Conservation (phyloP, 2,888 invertebrate genomes). For the Drosophila demipolita region DNA sequence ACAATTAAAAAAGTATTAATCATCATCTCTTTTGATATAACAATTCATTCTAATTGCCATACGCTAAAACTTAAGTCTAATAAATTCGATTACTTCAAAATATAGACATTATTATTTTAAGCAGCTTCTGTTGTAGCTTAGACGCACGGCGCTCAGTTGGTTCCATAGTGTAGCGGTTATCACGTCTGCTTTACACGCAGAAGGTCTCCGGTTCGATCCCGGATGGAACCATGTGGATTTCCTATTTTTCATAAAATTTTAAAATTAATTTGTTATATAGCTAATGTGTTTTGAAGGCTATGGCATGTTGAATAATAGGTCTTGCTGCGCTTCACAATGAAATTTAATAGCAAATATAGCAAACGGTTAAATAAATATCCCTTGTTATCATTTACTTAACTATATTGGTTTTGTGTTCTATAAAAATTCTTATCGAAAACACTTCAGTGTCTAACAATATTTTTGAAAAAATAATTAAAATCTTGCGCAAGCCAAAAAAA, state of each 20-base stretch:
- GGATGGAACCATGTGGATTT: conserved; percentile 84
- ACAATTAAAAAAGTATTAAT: background rate
- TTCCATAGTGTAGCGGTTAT: conserved; percentile 86
- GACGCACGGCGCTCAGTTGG: conserved; percentile 36
- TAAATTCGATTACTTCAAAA: background rate
- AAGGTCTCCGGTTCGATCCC: conserved; percentile 86
- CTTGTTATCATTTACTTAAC: background rate
- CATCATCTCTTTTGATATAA: background rate
- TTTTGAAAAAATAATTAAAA: background rate
- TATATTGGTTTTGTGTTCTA: background rate
- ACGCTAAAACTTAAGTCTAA: background rate
- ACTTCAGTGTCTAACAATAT: background rate
- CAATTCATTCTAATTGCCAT: background rate
- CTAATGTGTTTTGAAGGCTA: background rate
- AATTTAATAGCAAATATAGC: background rate
- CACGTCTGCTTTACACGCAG: conserved; percentile 86
- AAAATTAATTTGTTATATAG: background rate
- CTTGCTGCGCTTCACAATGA: background rate
- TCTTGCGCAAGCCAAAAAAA: background rate
- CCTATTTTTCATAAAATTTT: conserved; percentile 27
- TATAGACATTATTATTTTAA: no score
- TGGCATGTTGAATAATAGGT: background rate
- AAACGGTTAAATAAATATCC: background rate
- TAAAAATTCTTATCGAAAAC: background rate
- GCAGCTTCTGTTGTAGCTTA: background rate